phyloP scores from a whole-genome alignment of 2,888 invertebrate genomes.

The Scaptomyza flava region DNA sequence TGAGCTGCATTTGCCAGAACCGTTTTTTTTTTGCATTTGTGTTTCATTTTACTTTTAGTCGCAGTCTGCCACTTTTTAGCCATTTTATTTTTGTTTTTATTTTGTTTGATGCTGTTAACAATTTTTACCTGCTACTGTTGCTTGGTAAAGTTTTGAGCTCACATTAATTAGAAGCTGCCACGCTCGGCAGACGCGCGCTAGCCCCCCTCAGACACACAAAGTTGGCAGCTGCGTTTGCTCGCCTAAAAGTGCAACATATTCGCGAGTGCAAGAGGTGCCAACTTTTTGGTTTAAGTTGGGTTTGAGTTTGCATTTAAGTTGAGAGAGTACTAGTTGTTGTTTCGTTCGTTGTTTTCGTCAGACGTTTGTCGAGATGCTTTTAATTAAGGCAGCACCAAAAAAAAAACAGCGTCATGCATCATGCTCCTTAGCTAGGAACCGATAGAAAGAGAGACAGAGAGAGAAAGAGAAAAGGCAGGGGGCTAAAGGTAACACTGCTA shows the following conservation, averaged over 20 bases:
- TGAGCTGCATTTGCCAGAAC: slow-evolving; percentile 41
- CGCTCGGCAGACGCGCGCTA: slow-evolving; percentile 61
- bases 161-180: slow-evolving; percentile 80
- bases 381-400: slow-evolving; percentile 64
- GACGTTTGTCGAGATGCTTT: slow-evolving; percentile 58
- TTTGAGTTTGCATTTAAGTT: slow-evolving; percentile 65
- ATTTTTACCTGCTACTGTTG: slow-evolving; percentile 18
- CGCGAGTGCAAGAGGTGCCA: slow-evolving; percentile 16
- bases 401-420: slow-evolving; percentile 55
- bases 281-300: slow-evolving; percentile 60
- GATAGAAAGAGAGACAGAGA: no score
- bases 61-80: slow-evolving; percentile 15
- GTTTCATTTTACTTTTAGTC: slow-evolving; percentile 48
- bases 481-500: background rate
- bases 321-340: slow-evolving; percentile 25
- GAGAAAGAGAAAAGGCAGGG: background rate
- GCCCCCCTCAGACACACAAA: slow-evolving; percentile 21
- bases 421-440: slow-evolving; percentile 10
- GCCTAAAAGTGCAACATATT: slow-evolving; percentile 68
- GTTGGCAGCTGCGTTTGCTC: slow-evolving; percentile 33
- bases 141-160: slow-evolving; percentile 61
- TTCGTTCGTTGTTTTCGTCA: slow-evolving; percentile 32
- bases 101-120: background rate
- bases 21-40: slow-evolving; percentile 48
- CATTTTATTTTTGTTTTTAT: background rate